Evolutionary conservation across 1,140 invertebrate species (phyloP).

Genomic region (Zeugodacus cucurbitae): DNA sequence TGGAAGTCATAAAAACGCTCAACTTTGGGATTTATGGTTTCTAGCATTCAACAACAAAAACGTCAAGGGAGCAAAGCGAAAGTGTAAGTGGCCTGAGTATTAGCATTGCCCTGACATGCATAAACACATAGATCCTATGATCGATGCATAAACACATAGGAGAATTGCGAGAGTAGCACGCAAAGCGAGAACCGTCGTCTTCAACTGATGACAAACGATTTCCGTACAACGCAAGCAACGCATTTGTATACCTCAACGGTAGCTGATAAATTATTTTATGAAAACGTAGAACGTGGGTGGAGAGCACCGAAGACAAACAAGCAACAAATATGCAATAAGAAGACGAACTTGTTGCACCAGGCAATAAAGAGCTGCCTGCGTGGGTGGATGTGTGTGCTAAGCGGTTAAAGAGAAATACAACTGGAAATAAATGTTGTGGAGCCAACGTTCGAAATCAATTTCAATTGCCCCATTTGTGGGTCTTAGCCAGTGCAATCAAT

Average conservation of each 20-base stretch:
- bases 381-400: not conserved
- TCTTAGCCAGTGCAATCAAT: constrained; percentile 2
- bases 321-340: not conserved
- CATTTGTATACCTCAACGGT: not conserved
- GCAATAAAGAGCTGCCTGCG: not conserved
- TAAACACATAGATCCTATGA: no score
- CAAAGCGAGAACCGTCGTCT: not conserved
- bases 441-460: not conserved
- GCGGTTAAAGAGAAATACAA: not conserved
- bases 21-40: not conserved
- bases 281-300: not conserved
- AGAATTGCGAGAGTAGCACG: not conserved
- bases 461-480: not conserved
- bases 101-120: not conserved
- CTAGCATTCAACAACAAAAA: not conserved
- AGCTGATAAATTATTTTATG: not conserved
- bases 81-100: not conserved
- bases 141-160: not conserved
- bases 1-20: not conserved
- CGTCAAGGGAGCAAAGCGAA: not conserved
- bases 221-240: not conserved
- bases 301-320: not conserved
- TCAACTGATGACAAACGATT: not conserved
- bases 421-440: not conserved
- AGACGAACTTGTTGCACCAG: not conserved